Percentiles rank a stretch among this genome's conserved stretches.
These are phyloP conservation scores for Spilosoma lubricipeda DNA, from an alignment of 2,888 invertebrate genomes.

Conservation along the genomic window DNA sequence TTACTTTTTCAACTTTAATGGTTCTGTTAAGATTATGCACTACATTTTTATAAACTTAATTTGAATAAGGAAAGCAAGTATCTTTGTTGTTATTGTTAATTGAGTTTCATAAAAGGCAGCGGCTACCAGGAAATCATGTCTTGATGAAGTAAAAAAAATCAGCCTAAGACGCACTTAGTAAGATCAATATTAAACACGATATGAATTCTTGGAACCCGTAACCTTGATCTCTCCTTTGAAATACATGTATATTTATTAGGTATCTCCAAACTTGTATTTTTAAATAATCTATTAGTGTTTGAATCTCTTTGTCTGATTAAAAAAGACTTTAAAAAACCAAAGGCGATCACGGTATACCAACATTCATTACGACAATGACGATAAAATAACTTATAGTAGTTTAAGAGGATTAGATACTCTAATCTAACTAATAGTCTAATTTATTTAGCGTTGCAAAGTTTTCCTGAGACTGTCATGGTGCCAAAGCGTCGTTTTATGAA, in stretches of 20 bases:
- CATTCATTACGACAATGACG: neutral
- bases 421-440: neutral
- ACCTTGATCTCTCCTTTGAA: neutral
- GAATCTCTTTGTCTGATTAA: neutral
- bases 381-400: neutral
- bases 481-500: neutral
- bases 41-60: neutral
- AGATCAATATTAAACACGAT: neutral
- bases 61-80: neutral
- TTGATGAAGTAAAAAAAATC: neutral
- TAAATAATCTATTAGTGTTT: neutral
- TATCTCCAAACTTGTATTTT: neutral
- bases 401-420: neutral
- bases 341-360: too few relatives aligned
- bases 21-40: too few relatives aligned
- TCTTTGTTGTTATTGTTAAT: neutral
- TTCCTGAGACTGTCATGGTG: neutral
- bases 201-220: neutral
- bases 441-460: neutral
- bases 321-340: too few relatives aligned
- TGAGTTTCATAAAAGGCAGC: neutral
- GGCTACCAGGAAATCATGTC: neutral
- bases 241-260: neutral
- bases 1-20: neutral
- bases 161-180: neutral